These are phyloP conservation scores for Drosophila yakuba DNA, from an alignment of 1,140 invertebrate species.

Conservation along the genomic window DNA sequence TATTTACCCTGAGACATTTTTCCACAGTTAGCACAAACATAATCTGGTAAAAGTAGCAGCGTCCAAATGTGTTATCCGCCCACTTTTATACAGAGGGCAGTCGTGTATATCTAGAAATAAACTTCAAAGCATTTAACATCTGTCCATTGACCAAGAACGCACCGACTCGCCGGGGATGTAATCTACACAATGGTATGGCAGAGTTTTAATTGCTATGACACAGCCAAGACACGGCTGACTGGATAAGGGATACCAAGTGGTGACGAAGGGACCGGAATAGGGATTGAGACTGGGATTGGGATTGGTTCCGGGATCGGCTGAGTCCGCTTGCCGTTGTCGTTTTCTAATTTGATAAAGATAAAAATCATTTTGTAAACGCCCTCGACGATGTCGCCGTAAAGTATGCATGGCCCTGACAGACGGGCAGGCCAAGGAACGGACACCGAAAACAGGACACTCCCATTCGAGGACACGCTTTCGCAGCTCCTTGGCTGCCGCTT, in stretches of 20 bases:
- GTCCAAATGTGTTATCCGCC: background rate
- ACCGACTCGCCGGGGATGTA: constrained; percentile 54
- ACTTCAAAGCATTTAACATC: constrained; percentile 79
- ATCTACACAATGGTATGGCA: constrained; percentile 71
- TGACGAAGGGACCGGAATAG: background rate
- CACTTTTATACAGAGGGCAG: constrained; percentile 26
- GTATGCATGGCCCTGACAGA: constrained; percentile 49
- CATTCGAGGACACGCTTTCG: constrained; percentile 17
- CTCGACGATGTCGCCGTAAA: constrained; percentile 51
- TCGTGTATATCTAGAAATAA: constrained; percentile 56
- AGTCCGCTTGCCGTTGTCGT: constrained; percentile 39
- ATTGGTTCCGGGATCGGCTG: constrained; percentile 12
- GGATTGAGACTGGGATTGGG: background rate
- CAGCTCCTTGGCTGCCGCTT: constrained; percentile 47
- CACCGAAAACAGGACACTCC: constrained; percentile 30
- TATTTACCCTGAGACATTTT: too few relatives aligned
- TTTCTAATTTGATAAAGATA: constrained; percentile 74
- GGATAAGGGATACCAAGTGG: constrained; percentile 23
- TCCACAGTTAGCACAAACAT: background rate
- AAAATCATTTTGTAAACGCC: constrained; percentile 79
- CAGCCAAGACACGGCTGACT: constrained; percentile 68
- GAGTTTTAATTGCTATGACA: constrained; percentile 82
- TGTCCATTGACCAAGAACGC: constrained; percentile 58
- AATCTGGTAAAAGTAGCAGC: constrained; percentile 21
- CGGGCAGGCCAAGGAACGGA: constrained; percentile 1